These are phyloP conservation scores for Macroglossus sobrinus DNA, from an alignment of 2,113 vertebrate genomes.

Conservation along the genomic window DNA sequence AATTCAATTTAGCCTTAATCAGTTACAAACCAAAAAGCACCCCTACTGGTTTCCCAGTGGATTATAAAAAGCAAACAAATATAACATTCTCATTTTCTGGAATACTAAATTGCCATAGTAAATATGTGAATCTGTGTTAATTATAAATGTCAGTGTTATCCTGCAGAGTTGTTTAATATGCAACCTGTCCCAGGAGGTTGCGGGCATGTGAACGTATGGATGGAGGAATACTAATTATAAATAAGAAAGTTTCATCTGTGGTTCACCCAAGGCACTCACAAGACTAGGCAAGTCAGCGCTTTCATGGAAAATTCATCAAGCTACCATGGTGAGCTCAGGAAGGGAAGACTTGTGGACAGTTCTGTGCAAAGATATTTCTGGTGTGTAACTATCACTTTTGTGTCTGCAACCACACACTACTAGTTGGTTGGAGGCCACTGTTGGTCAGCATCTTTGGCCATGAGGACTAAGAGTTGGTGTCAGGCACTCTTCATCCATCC, in stretches of 20 bases:
- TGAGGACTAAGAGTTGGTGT: not conserved
- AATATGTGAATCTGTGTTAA: not conserved
- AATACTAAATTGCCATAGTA: too few species aligned
- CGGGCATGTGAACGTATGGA: not conserved
- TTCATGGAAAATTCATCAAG: not conserved
- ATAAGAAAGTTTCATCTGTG: not conserved
- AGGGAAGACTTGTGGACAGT: not conserved
- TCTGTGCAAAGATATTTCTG: not conserved
- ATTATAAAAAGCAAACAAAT: not conserved
- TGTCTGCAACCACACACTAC: not conserved
- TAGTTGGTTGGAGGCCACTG: not conserved
- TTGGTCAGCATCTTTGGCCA: not conserved
- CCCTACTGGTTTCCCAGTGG: not conserved
- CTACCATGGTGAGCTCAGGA: not conserved
- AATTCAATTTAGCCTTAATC: not conserved
- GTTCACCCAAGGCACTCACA: not conserved
- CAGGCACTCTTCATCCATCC: not conserved
- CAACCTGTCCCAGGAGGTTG: not conserved
- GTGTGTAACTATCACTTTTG: not conserved
- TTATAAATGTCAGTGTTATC: not conserved
- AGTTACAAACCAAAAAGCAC: not conserved
- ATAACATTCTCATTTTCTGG: not conserved
- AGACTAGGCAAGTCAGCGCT: not conserved
- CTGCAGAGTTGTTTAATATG: not conserved
- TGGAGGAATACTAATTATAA: not conserved